Evolutionary conservation across 2,888 invertebrate genomes (phyloP), one percentile per base, ranked within the genome.

Genomic region (Clepsis dumicolana): DNA sequence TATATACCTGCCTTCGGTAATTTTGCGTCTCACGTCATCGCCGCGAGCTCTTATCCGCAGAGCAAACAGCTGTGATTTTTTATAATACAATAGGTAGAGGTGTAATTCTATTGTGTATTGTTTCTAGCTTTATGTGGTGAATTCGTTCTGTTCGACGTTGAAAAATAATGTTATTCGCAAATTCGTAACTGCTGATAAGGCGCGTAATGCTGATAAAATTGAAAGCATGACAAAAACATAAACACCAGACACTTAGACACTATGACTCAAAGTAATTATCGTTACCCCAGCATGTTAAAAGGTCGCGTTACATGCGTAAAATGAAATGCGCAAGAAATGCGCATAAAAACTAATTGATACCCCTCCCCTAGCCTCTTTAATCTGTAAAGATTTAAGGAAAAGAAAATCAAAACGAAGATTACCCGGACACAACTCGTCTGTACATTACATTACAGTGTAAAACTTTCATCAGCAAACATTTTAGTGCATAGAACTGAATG

Each of bases 51-150:
- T 88, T 87, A 90, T 85, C 83, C 75, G 73, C 79, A 77, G 80
- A 81, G 81, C 84, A 88, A 88, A 90, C 81, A 89, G 63, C 74
- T 72, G 77, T 71, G 77, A 74, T 77, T 76, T 78, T 78, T 75
- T 80, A 80, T 66, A 72, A 69, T 70, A 72, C 56, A 64, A 64
- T 48, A 59, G 41, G 41, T 24, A 48, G 60, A 41, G 14, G 14
- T 64, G 50, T 57, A 62, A 53, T 65, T 65, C 56, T 41, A 53
- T 53, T 68, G 59, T 67, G 48, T 62, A 54, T 64, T 63, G 32
- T 64, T 66, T 24, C 25, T 52, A 27, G 53, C 35, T 61, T 38
- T 44, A 65, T 25, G n/a, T 27, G 25, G 14, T 5, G 52, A 52
- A 25, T 52, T 52, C 5, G n/a, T 5, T 52, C 52, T 4, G 10